These are phyloP conservation scores for Acleris literana DNA, from an alignment of 2,888 invertebrate species.

Conservation along the genomic window DNA sequence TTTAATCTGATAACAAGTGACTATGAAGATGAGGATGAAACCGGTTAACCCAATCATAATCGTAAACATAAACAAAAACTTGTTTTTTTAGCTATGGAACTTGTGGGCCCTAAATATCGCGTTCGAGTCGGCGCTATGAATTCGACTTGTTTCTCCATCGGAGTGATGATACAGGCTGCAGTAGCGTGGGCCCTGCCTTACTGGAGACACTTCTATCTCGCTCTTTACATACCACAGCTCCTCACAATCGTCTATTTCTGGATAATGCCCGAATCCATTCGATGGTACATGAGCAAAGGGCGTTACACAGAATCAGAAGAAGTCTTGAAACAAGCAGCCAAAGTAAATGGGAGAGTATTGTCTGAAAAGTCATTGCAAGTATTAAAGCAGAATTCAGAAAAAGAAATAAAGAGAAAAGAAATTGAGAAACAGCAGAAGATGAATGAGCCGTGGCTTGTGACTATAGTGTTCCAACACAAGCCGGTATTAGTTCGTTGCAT, in stretches of 20 bases:
- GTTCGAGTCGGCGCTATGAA: slow-evolving; percentile 85
- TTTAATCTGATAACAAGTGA: too few relatives aligned
- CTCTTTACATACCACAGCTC: slow-evolving; percentile 85
- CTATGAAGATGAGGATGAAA: too few relatives aligned
- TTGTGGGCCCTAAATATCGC: slow-evolving; percentile 86
- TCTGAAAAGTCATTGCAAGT: slow-evolving; percentile 41
- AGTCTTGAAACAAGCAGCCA: slow-evolving; percentile 81
- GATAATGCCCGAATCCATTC: slow-evolving; percentile 86
- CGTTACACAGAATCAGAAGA: slow-evolving; percentile 82
- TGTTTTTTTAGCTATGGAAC: slow-evolving; percentile 81
- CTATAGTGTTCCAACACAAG: slow-evolving; percentile 63
- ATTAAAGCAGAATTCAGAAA: slow-evolving; percentile 42
- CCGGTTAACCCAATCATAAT: too few relatives aligned
- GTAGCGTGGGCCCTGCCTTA: slow-evolving; percentile 84
- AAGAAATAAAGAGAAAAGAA: slow-evolving; percentile 36
- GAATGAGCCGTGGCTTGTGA: slow-evolving; percentile 9
- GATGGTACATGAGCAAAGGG: slow-evolving; percentile 87
- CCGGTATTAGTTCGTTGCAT: slow-evolving; percentile 71
- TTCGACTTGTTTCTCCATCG: slow-evolving; percentile 85
- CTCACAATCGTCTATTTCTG: slow-evolving; percentile 85
- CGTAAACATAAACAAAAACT: too few relatives aligned
- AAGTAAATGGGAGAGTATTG: slow-evolving; percentile 67
- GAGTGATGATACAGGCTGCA: slow-evolving; percentile 84
- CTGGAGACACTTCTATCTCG: slow-evolving; percentile 85
- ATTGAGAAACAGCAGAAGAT: neutral